Base-by-base conservation (phyloP, 2,888 invertebrate genomes). In the Ischnus inquisitorius region DNA sequence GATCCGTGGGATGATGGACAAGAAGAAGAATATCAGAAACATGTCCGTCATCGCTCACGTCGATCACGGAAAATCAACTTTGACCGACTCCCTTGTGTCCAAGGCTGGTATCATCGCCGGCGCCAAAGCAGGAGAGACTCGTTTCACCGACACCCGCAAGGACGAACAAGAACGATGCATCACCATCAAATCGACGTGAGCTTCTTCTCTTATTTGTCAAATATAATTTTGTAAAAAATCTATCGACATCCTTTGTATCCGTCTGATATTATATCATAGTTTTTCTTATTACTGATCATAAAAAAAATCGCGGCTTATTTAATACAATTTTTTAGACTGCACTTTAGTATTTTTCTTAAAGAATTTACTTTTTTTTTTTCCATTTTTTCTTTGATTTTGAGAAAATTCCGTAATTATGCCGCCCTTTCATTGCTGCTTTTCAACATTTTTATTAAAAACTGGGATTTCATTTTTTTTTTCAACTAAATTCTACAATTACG, bases 41-140 rank as follows among this genome's bases (percentile, higher is more conserved):
- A 99, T 99, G 99, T 99, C 99, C 94, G 99, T 99, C 95, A 99
- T 99, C 94, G 99, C 99, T 92, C 99, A 99, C 95, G 99, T 99
- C 90, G 99, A 99, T 95, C 99, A 99, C 94, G 99, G 99, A 94
- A 99, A 99, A 95, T 99, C 99, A 89, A 99, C 99, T 82, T 95
- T 99, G 94, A 99, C 99, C 83, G 99, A 99, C 95, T 99, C 99
- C 87, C 96, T 99, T 93, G 99, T 99, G 88, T 99, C 99, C 83
- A 99, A 99, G 95, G 99, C 99, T 93, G 99, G 99, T 95, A 99
- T 99, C 94, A 99, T 99, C 94, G 99, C 99, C 92, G 97, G 98
- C 88, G 97, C 99, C 85, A 98, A 99, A 93, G 99, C 99, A 92
- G 99, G 99, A 91, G 99, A 99, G 94, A 99, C 99, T 16, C 96